These are phyloP conservation scores for Cebidichthys violaceus DNA, from an alignment of 2,113 vertebrate species.

Conservation along the genomic window DNA sequence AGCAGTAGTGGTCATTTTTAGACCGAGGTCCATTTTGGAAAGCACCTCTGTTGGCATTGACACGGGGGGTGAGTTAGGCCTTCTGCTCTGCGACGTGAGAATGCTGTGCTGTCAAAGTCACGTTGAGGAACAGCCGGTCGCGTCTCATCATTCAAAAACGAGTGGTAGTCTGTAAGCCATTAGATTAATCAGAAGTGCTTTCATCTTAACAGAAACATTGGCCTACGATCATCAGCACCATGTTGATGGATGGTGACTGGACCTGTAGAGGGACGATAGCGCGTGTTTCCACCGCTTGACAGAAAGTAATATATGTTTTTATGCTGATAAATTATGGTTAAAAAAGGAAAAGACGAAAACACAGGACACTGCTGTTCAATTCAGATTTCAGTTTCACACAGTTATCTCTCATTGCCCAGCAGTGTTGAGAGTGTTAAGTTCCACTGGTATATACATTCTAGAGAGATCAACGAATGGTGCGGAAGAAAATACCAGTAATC, in stretches of 20 bases:
- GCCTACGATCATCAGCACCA: background rate
- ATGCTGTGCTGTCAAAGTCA: too few relatives aligned
- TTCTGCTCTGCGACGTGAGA: too few relatives aligned
- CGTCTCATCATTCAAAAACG: background rate
- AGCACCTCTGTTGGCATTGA: too few relatives aligned
- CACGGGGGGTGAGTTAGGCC: too few relatives aligned
- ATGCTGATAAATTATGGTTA: background rate
- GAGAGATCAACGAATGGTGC: background rate
- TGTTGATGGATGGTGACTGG: background rate
- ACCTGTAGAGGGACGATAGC: background rate
- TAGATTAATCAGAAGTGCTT: background rate
- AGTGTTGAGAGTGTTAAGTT: background rate
- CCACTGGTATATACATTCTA: background rate
- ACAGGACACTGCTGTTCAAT: constrained; percentile 2
- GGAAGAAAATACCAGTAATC: background rate
- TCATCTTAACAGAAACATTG: background rate
- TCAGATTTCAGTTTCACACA: background rate
- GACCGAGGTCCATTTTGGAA: too few relatives aligned
- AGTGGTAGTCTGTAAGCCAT: background rate
- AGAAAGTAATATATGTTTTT: background rate
- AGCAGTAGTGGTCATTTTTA: too few relatives aligned
- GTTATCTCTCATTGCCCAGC: background rate
- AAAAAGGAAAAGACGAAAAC: background rate
- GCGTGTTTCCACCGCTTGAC: background rate
- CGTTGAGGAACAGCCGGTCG: background rate